Base-by-base conservation (phyloP, 2,113 vertebrate genomes). In the Lophius piscatorius region DNA sequence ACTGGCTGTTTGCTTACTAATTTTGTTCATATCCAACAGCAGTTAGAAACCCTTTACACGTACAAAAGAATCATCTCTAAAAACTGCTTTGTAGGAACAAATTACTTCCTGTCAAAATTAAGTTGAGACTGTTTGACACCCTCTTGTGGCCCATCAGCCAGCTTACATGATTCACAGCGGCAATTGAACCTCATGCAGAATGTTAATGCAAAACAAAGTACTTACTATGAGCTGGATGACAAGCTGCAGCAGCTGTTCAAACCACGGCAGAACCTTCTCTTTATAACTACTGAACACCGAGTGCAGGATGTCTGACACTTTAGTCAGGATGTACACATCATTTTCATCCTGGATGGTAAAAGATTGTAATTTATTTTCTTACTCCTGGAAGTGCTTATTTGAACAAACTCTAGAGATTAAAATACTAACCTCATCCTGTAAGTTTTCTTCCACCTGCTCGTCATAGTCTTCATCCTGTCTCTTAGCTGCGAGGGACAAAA, bases 401-500 rank as follows among this genome's bases (percentile, higher is more conserved):
- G 17, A 10, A n/a, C 13, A 38, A n/a, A 38, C 3, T 5, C 5
- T 33, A 9, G 5, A 33, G 29, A 2, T 33, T 1, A 1, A 5
- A 8, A 72, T 70, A 17, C n/a, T 90, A 80, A 95, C 97, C 92
- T 99, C 98, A 57, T 99, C 98, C 82, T 99, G 97, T 64, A 99
- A 86, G 0, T 94, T 93, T 76, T 99, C 98, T 75, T 99, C 98
- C 39, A 99, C 97, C 85, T 98, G 94, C 35, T 99, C 98, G 47
- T 99, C 98, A 18, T 99, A 99, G 76, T 99, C 97, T 91, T 99
- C 97, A 87, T 99, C 97, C 88, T 99, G 94, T 81, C 97, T 92
- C 90, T 99, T 99, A 61, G 94, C 97, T 99, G 88, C 34, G 78
- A 87, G 46, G 63, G 57, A 89, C 66, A 40, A 18, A 9, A 0